A percentile compares a stretch with the other conserved stretches of the same genome.
Evolutionary conservation across 2,888 invertebrate species (phyloP).

Genomic region (Epinotia bilunana): DNA sequence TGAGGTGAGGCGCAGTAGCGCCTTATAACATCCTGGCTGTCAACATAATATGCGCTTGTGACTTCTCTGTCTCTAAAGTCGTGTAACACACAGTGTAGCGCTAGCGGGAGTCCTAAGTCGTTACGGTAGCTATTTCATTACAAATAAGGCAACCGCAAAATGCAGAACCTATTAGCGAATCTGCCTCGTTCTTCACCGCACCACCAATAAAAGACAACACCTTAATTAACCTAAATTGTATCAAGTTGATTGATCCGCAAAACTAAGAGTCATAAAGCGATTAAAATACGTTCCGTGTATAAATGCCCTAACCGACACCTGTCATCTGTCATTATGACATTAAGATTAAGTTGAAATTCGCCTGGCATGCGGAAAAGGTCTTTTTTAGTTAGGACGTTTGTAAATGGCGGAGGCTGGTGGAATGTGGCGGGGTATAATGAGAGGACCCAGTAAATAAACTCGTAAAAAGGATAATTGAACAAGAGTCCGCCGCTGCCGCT

Average conservation of each 20-base stretch:
- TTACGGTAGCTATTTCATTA: too few relatives aligned
- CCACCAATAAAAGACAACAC: slow-evolving; percentile 7
- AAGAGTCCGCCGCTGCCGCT: slow-evolving; percentile 31
- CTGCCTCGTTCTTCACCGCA: background rate
- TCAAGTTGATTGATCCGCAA: slow-evolving; percentile 4
- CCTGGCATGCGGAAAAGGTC: background rate
- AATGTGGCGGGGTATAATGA: background rate
- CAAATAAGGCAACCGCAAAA: too few relatives aligned
- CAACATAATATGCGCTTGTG: too few relatives aligned
- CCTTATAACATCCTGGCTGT: too few relatives aligned
- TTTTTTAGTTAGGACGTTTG: background rate
- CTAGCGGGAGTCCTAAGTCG: too few relatives aligned
- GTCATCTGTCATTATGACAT: too few relatives aligned
- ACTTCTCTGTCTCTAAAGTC: too few relatives aligned
- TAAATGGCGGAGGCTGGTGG: too few relatives aligned
- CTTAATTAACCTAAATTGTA: slow-evolving; percentile 12
- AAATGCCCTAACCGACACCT: background rate
- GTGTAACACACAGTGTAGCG: too few relatives aligned
- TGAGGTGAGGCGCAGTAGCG: too few relatives aligned
- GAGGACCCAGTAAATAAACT: slow-evolving; percentile 31
- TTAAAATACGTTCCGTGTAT: background rate
- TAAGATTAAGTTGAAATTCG: background rate
- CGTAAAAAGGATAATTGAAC: slow-evolving; percentile 40
- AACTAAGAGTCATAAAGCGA: slow-evolving; percentile 16
- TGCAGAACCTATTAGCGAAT: background rate